Conservation (phyloP, 2,113 vertebrate species). For the rabbit (Oryctolagus cuniculus) region mOryCun1.1 NC_091448.1:49120001-49120500, state of each 20-base stretch:
- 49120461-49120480: neutral
- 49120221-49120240: neutral
- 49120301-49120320: neutral
- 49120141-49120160: neutral
- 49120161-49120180: constrained; percentile 9
- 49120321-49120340: neutral
- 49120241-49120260: neutral
- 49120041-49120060: neutral
- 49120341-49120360: accelerated
- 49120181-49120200: constrained; percentile 2
- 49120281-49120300: neutral
- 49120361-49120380: neutral
- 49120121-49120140: neutral
- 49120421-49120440: neutral
- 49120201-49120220: neutral
- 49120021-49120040: neutral
- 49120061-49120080: neutral
- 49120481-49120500: neutral
- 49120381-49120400: neutral
- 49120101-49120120: too few relatives aligned
- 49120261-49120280: neutral
- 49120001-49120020: neutral
- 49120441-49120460: neutral
- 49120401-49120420: neutral
- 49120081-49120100: too few relatives aligned